phyloP scores from a whole-genome alignment of 2,888 invertebrate species.

The Hofmannophila pseudospretella region DNA sequence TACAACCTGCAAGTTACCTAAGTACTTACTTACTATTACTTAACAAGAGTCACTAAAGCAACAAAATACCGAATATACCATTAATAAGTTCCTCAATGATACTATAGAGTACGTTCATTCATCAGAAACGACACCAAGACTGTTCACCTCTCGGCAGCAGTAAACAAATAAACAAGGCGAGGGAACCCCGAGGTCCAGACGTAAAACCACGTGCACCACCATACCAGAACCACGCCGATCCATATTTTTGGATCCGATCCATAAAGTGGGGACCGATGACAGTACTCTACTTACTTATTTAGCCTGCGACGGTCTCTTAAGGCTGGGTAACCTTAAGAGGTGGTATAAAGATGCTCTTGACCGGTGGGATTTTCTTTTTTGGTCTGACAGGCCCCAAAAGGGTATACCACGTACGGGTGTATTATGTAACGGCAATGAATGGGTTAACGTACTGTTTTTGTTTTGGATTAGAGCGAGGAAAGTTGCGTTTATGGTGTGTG shows the following conservation, averaged over 20 bases:
- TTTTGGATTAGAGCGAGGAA: constrained; percentile 17
- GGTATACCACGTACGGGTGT: constrained; percentile 18
- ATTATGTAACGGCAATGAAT: constrained; percentile 41
- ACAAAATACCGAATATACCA: too few relatives aligned
- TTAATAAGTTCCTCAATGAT: too few relatives aligned
- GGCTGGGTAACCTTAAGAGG: constrained; percentile 47
- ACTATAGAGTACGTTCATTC: too few relatives aligned
- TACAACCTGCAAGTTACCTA: too few relatives aligned
- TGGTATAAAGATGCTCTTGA: constrained; percentile 50
- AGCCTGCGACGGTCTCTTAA: constrained; percentile 43
- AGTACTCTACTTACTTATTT: constrained; percentile 54
- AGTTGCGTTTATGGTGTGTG: constrained; percentile 1
- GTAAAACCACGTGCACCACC: constrained; percentile 56
- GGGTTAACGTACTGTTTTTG: constrained; percentile 34
- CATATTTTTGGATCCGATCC: constrained; percentile 70
- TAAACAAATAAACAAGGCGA: constrained; percentile 5
- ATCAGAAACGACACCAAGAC: too few relatives aligned
- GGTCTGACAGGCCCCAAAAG: constrained; percentile 39
- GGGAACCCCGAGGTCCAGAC: constrained; percentile 10
- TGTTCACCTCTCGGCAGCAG: background rate
- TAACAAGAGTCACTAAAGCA: too few relatives aligned
- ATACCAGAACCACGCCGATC: constrained; percentile 41
- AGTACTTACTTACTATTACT: too few relatives aligned
- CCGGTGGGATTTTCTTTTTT: constrained; percentile 50
- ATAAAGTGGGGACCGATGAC: constrained; percentile 48